A percentile compares a stretch with the other conserved stretches of the same genome.
Evolutionary conservation across 2,797 vertebrate genomes (phyloP).

Genomic region (Octomys mimax): DNA sequence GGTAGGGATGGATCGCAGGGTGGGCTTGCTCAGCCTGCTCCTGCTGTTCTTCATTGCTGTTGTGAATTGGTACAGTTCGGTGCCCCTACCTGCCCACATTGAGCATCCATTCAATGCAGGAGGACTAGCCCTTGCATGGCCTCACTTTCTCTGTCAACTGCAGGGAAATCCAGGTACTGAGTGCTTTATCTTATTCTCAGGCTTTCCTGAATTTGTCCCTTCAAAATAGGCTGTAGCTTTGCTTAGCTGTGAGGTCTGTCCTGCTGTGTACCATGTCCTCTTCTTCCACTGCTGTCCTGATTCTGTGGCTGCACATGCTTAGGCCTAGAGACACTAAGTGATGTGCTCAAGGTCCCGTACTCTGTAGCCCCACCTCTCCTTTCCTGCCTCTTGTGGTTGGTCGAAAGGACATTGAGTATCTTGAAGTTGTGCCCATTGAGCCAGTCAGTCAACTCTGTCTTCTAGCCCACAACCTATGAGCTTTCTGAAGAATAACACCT

Average conservation of each 20-base stretch:
- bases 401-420: neutral
- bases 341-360: neutral
- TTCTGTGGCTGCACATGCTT: neutral
- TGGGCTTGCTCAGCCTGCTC: neutral
- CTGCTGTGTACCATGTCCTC: neutral
- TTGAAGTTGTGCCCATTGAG: neutral
- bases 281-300: neutral
- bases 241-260: neutral
- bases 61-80: too few species aligned
- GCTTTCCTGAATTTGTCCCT: neutral
- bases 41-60: neutral
- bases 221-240: neutral
- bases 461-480: neutral
- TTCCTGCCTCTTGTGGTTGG: neutral
- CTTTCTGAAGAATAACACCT: neutral
- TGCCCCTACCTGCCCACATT: neutral
- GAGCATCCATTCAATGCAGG: neutral
- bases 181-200: conserved; percentile 24
- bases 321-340: neutral
- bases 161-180: neutral
- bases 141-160: neutral
- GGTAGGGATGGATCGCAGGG: neutral
- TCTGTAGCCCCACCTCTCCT: neutral
- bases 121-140: fast-evolving
- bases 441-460: neutral